A percentile compares a stretch with the other conserved stretches of the same genome.
phyloP scores from a whole-genome alignment of 2,797 vertebrate genomes.

The Cheirogaleus major region DNA sequence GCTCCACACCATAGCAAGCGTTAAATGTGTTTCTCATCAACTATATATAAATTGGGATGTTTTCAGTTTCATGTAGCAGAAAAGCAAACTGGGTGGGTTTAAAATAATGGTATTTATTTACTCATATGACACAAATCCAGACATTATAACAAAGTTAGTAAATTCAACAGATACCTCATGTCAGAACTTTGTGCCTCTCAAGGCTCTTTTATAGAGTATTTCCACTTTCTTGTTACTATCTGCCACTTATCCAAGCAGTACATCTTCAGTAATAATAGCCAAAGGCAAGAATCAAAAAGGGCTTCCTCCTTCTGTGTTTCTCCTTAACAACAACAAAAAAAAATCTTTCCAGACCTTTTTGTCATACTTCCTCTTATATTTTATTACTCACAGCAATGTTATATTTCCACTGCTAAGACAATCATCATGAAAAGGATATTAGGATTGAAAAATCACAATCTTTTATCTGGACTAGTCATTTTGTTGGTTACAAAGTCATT shows the following conservation, averaged over 20 bases:
- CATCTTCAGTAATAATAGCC: not conserved
- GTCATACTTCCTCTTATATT: not conserved
- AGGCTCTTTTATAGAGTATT: not conserved
- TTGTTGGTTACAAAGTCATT: not conserved
- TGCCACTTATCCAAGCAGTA: not conserved
- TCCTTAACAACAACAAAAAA: not conserved
- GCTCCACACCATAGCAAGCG: not conserved
- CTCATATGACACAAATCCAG: not conserved
- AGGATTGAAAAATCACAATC: not conserved
- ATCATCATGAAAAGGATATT: not conserved
- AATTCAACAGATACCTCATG: not conserved
- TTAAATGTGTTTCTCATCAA: not conserved
- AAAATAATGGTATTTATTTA: not conserved
- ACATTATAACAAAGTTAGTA: not conserved
- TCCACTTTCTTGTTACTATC: not conserved
- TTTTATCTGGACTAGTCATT: not conserved
- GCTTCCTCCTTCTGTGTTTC: not conserved
- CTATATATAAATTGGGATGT: fast-evolving
- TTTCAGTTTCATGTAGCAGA: not conserved
- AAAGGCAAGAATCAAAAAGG: not conserved
- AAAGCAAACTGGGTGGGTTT: not conserved
- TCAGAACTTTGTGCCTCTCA: not conserved
- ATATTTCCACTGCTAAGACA: not conserved
- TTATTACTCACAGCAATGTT: not conserved
- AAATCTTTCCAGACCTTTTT: not conserved